A percentile compares a stretch with the other conserved stretches of the same genome.
These are phyloP conservation scores for Plectropomus leopardus DNA, from an alignment of 2,113 vertebrate species.

Conservation along the genomic window DNA sequence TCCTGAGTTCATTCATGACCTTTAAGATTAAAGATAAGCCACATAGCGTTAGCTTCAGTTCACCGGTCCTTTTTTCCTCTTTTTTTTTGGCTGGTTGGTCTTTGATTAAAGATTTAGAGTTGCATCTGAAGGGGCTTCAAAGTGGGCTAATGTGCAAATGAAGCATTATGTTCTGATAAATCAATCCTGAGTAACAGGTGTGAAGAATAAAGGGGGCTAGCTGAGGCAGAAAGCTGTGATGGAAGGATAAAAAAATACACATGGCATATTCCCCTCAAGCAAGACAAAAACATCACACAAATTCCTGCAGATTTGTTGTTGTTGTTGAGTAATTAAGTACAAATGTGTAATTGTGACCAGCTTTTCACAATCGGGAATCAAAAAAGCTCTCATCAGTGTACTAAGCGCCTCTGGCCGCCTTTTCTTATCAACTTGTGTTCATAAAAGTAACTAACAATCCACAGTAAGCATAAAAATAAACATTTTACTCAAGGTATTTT, in stretches of 20 bases:
- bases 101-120: slow-evolving; percentile 72
- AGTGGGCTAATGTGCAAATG: slow-evolving; percentile 60
- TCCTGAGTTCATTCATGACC: slow-evolving; percentile 71
- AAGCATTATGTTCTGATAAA: slow-evolving; percentile 60
- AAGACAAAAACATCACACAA: slow-evolving; percentile 5
- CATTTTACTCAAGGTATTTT: too few species aligned
- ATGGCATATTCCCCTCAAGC: slow-evolving; percentile 11
- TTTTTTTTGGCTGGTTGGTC: slow-evolving; percentile 18
- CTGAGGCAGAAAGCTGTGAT: slow-evolving; percentile 35
- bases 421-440: slow-evolving; percentile 7
- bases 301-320: slow-evolving; percentile 38
- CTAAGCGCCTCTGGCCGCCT: not conserved
- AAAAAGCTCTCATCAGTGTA: slow-evolving; percentile 18
- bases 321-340: slow-evolving; percentile 52
- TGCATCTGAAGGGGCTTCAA: slow-evolving; percentile 53
- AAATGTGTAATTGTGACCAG: slow-evolving; percentile 32
- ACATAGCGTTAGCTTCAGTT: slow-evolving; percentile 67
- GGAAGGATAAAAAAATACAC: slow-evolving; percentile 32
- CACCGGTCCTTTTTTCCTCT: not conserved
- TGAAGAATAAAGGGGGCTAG: slow-evolving; percentile 31
- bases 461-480: not conserved
- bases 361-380: slow-evolving; percentile 22
- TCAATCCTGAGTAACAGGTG: slow-evolving; percentile 52
- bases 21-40: slow-evolving; percentile 77
- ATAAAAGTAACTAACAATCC: not conserved